Evolutionary conservation across 2,113 vertebrate species (phyloP), one percentile per base, ranked within the genome.

Genomic region (Pantherophis guttatus): DNA sequence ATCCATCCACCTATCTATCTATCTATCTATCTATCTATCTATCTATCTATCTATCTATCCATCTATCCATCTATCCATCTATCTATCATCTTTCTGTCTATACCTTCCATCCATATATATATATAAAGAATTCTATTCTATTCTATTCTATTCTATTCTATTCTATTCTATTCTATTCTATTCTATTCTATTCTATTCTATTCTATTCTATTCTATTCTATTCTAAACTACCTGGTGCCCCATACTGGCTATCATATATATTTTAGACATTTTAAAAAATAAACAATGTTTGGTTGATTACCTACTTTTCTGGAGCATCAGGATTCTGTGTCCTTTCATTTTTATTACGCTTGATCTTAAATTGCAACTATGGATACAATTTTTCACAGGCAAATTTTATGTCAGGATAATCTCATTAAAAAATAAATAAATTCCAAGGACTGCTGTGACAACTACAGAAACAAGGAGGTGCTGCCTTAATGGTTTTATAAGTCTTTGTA

Each of bases 331-430:
- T 29, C 62, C 50, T 87, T 85, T 89, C 48, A 6, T 87, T 88
- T 91, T 91, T 89, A 57, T 59, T 87, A 55, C 88, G 17, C 58
- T 92, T 70, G 8, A 26, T 86, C 70, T 81, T 55, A 29, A 59
- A 52, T 2, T 6, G 10, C 58, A 48, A 75, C 88, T 13, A n/a
- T 75, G 50, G 57, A 15, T 19, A 44, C 44, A 44, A 10, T 59
- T 21, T 57, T 65, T 21, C 65, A 58, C 48, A 92, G 70, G 19
- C 90, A 89, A 29, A 89, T 91, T 94, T 89, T 89, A 89, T 65
- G 87, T n/a, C 55, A 89, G 9, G 17, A 81, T 62, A 62, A 89
- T 89, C 81, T 53, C 39, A 44, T 8, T 10, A 48, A 48, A 48
- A 85, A 58, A n/a, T n/a, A 89, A 44, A 44, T 3, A 44, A 39